Evolutionary conservation across 2,113 vertebrate species (phyloP).

Genomic region (Dipodomys stephensi): DNA sequence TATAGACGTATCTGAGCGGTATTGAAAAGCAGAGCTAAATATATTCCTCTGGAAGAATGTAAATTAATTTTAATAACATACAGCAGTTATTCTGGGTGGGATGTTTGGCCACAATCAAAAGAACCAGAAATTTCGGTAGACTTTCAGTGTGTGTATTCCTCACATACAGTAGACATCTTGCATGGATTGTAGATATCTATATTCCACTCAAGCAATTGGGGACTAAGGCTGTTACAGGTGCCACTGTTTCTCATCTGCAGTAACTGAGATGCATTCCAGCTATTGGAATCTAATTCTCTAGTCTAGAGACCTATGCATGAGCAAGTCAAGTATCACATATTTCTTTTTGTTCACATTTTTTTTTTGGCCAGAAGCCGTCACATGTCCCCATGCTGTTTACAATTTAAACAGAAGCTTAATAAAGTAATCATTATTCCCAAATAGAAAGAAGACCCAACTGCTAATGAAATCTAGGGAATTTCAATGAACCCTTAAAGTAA

Average conservation of each 20-base stretch:
- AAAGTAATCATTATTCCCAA: neutral
- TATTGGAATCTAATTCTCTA: neutral
- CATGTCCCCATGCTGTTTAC: neutral
- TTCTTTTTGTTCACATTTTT: neutral
- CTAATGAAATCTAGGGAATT: neutral
- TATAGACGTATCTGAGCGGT: neutral
- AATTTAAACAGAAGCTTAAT: neutral
- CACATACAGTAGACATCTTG: neutral
- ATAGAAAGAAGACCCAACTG: neutral
- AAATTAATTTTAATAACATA: neutral
- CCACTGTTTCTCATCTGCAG: neutral
- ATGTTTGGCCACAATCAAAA: neutral
- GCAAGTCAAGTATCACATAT: neutral
- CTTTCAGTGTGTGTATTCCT: neutral
- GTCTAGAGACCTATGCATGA: neutral
- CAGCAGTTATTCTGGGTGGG: neutral
- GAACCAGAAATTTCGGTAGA: neutral
- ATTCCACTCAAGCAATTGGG: neutral
- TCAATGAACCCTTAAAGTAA: neutral
- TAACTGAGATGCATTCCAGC: neutral
- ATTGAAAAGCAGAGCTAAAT: conserved; percentile 3
- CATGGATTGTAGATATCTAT: neutral
- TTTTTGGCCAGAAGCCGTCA: neutral
- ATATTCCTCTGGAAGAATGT: neutral
- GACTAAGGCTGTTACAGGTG: neutral